Conservation (phyloP, 2,797 vertebrate species). For the Bradypus variegatus region DNA sequence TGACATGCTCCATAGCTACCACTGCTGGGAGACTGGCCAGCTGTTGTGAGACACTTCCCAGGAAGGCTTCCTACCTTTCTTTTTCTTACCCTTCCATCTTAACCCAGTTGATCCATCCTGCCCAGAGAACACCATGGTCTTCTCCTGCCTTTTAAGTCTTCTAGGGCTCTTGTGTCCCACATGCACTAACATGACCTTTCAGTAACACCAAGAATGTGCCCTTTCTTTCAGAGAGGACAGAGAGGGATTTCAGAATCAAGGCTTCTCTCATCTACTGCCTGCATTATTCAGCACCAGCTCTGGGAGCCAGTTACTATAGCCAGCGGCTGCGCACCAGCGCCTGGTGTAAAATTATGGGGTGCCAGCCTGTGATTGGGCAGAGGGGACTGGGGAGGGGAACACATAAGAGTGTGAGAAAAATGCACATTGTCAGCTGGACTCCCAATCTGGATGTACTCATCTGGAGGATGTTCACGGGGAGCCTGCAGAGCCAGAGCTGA, state of each 20-base stretch:
- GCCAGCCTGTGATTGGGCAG: slow-evolving; percentile 12
- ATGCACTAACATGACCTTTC: background rate
- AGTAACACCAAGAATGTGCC: background rate
- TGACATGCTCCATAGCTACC: background rate
- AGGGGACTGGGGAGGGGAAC: slow-evolving; percentile 3
- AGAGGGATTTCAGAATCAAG: background rate
- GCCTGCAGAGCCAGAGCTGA: background rate
- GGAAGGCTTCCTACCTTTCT: background rate
- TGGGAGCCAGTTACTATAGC: background rate
- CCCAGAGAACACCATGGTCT: background rate
- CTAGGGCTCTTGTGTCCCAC: background rate
- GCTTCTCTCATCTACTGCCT: background rate
- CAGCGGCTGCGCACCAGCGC: background rate
- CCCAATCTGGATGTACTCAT: background rate
- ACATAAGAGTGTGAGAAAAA: background rate
- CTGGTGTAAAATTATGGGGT: background rate
- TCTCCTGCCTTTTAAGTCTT: background rate
- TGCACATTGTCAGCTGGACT: background rate
- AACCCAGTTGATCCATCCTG: background rate
- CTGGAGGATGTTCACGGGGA: background rate
- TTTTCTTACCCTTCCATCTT: background rate
- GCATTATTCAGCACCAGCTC: background rate
- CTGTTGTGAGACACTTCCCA: background rate
- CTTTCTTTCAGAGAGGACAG: slow-evolving; percentile 16
- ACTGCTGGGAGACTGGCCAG: background rate